Percentiles rank a stretch among this genome's conserved stretches.
Conservation (phyloP, 2,888 invertebrate species). For the Ectobius pallidus region DNA sequence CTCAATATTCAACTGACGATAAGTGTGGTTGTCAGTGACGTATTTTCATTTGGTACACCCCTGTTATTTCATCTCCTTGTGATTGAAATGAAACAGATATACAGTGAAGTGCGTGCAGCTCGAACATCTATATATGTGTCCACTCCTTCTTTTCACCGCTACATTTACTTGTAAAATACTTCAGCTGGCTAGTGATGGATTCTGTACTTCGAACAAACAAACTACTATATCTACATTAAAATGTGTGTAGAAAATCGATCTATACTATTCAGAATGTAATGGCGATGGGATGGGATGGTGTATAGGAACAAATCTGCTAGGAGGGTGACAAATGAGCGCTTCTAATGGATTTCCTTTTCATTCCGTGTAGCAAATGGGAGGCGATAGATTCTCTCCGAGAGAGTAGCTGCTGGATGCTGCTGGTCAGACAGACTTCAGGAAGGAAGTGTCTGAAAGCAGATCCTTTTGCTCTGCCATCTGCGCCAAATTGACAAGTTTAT, state of each 20-base stretch:
- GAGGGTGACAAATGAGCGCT: conserved; percentile 40
- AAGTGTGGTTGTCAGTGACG: too few species aligned
- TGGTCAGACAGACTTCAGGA: conserved; percentile 16
- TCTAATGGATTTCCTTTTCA: conserved; percentile 43
- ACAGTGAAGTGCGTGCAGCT: background rate
- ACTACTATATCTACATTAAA: conserved; percentile 30
- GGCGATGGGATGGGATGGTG: conserved; percentile 8
- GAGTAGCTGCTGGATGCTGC: background rate
- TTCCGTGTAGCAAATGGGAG: conserved; percentile 41
- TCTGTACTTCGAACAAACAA: conserved; percentile 23
- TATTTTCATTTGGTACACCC: background rate
- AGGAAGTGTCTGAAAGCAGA: background rate
- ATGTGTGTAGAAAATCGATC: conserved; percentile 29
- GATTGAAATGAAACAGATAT: background rate
- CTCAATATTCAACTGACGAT: too few species aligned
- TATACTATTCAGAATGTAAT: conserved; percentile 19
- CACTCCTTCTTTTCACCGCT: background rate
- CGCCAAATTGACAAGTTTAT: too few species aligned
- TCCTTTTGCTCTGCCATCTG: background rate
- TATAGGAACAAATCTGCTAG: conserved; percentile 26
- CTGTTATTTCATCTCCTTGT: background rate
- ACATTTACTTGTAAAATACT: conserved; percentile 9
- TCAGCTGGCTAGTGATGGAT: conserved; percentile 5
- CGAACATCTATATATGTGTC: background rate
- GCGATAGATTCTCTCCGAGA: conserved; percentile 37